Base-by-base conservation (phyloP, 2,888 invertebrate genomes). In the Thereva unica region DNA sequence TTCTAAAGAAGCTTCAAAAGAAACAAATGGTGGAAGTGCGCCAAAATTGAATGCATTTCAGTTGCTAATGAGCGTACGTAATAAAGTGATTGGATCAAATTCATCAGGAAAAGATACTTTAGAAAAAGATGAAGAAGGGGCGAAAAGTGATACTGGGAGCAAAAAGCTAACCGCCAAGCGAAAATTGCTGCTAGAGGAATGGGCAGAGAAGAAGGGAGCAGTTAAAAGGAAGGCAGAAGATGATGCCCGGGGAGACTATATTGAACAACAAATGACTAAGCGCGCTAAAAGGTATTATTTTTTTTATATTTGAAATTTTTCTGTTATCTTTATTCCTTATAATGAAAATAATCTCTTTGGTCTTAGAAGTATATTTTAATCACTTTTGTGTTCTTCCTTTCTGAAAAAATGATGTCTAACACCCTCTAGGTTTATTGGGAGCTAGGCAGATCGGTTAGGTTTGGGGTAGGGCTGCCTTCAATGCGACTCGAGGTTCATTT, bases 171-270 rank as follows among this genome's bases (percentile, higher is more conserved):
- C 81, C 67, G 80, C 77, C 0, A 84, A 84, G 74, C 83, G 87
- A 72, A 83, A 84, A 70, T 74, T 84, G 41, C 71, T 84, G 47
- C 78, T 89, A 57, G 83, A 86, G 75, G 84, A 84, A 69, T 86
- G 89, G 86, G 86, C 88, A 7, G 85, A 88, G 71, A 82, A 82
- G 34, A 89, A 87, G 75, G 87, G 88, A 2, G 87, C 85, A 5
- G 68, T 82, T 0, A 85, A 85, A 68, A 82, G 85, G 67, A 86
- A 87, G 77, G 72, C 83, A 2, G 83, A 85, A 40, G 85, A 86
- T 41, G 83, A 85, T 67, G 83, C 84, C 52, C 83, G 85, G 64
- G 86, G 85, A 55, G 83, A 83, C 59, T 82, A 78, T 71, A 84
- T 89, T 10, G 84, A 85, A 67, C 77, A 79, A 44, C 83, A 85